Conservation (phyloP, 2,888 invertebrate species). For the Galeopsomyia nigrocyanea region DNA sequence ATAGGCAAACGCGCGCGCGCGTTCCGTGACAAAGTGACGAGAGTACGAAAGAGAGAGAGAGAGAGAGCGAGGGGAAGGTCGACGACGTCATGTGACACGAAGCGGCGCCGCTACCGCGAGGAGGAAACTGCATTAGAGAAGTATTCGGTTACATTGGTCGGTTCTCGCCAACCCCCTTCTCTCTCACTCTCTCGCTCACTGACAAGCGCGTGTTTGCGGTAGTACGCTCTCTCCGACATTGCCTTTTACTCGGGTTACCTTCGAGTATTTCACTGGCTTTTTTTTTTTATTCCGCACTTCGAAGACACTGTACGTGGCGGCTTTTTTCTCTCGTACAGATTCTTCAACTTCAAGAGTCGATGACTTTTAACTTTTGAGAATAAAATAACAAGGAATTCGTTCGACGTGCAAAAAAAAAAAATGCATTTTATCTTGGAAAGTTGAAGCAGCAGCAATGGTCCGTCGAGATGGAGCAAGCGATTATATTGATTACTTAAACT, state of each 20-base stretch:
- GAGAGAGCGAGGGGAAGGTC: neutral
- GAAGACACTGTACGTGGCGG: too few species aligned
- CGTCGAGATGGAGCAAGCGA: neutral
- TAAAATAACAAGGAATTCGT: neutral
- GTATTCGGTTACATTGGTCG: constrained; percentile 44
- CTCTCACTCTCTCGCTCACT: constrained; percentile 4
- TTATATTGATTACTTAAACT: constrained; percentile 1
- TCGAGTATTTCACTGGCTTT: constrained; percentile 34
- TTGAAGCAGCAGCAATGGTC: neutral
- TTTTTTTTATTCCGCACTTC: neutral
- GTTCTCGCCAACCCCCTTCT: constrained; percentile 16
- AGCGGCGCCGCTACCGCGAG: constrained; percentile 30
- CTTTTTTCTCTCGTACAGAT: too few species aligned
- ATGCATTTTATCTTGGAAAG: neutral
- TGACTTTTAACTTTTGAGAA: neutral
- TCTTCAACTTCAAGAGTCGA: neutral
- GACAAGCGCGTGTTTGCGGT: too few species aligned
- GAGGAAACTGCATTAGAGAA: constrained; percentile 49
- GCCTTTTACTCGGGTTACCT: constrained; percentile 41
- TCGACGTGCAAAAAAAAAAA: neutral
- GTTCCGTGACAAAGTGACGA: neutral
- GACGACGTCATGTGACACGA: constrained; percentile 32
- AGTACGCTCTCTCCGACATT: constrained; percentile 5
- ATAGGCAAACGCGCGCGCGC: constrained; percentile 33
- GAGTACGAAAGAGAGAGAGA: neutral